Conservation (phyloP, 2,888 invertebrate species). For the Cheiracanthium punctorium region DNA sequence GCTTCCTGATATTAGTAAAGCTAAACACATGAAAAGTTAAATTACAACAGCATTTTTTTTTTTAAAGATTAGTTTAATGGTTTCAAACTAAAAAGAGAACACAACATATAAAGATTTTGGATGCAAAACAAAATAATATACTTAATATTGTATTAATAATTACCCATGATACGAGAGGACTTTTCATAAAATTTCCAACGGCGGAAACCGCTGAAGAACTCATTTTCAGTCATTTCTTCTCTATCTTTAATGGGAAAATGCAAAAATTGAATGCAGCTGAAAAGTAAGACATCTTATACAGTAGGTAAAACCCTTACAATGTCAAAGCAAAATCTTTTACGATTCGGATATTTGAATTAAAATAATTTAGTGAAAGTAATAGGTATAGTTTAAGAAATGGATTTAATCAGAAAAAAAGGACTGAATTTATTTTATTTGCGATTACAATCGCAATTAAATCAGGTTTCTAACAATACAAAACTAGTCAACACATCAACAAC, state of each 20-base stretch:
- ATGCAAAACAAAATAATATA: too few relatives aligned
- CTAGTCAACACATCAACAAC: conserved; percentile 61
- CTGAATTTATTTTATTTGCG: not conserved
- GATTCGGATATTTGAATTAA: not conserved
- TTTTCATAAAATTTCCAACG: conserved; percentile 68
- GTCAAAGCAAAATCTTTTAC: conserved; percentile 15
- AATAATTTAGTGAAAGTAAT: not conserved
- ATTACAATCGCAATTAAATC: not conserved
- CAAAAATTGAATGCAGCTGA: conserved; percentile 30
- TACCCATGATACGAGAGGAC: conserved; percentile 70
- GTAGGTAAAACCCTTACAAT: not conserved
- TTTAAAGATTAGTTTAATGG: too few relatives aligned
- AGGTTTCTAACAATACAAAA: not conserved
- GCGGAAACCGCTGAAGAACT: conserved; percentile 56
- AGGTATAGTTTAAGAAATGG: too few relatives aligned
- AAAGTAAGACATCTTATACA: conserved; percentile 47
- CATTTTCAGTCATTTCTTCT: conserved; percentile 66
- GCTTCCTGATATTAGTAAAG: too few relatives aligned
- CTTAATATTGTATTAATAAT: too few relatives aligned
- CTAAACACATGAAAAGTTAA: too few relatives aligned
- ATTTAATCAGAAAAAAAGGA: too few relatives aligned
- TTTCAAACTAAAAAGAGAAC: too few relatives aligned
- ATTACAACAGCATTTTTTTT: too few relatives aligned
- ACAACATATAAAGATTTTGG: too few relatives aligned
- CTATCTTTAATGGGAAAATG: conserved; percentile 39